phyloP scores from a whole-genome alignment of 64 coral and sea anemone species.

The Actinia tenebrosa region DNA sequence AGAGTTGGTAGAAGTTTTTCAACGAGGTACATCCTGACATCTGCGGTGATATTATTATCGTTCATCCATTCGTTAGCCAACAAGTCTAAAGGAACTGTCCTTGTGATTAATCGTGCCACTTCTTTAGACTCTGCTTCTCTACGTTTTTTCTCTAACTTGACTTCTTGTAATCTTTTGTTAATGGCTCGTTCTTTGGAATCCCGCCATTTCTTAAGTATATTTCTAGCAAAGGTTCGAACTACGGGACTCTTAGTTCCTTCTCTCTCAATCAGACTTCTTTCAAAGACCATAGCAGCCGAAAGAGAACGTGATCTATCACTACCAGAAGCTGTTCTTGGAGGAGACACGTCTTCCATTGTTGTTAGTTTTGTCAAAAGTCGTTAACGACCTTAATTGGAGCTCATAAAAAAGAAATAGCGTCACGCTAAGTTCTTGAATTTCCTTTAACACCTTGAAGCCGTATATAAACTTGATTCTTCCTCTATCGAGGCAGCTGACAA shows the following conservation, averaged over 20 bases:
- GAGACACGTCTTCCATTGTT: constrained; percentile 11
- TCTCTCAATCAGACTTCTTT: constrained; percentile 43
- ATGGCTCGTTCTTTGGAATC: constrained; percentile 63
- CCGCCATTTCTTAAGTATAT: constrained; percentile 70
- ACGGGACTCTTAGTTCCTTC: constrained; percentile 63
- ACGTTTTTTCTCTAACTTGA: constrained; percentile 76
- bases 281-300: constrained; percentile 58
- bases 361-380: not conserved
- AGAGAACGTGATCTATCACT: constrained; percentile 35
- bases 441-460: not conserved
- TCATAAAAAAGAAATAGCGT: not conserved
- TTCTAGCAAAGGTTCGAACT: constrained; percentile 68
- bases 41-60: constrained; percentile 80
- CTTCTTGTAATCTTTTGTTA: constrained; percentile 61
- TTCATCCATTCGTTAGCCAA: constrained; percentile 93
- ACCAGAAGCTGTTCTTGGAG: not conserved
- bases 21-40: constrained; percentile 85
- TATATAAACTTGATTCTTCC: not conserved
- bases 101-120: constrained; percentile 57
- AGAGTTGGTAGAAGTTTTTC: constrained; percentile 86
- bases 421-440: not conserved
- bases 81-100: constrained; percentile 80
- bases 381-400: not conserved
- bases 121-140: constrained; percentile 62
- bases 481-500: not conserved